Percentiles rank a stretch among this genome's conserved stretches.
Evolutionary conservation across 2,113 vertebrate species (phyloP).

Genomic region (Elaphurus davidianus): DNA sequence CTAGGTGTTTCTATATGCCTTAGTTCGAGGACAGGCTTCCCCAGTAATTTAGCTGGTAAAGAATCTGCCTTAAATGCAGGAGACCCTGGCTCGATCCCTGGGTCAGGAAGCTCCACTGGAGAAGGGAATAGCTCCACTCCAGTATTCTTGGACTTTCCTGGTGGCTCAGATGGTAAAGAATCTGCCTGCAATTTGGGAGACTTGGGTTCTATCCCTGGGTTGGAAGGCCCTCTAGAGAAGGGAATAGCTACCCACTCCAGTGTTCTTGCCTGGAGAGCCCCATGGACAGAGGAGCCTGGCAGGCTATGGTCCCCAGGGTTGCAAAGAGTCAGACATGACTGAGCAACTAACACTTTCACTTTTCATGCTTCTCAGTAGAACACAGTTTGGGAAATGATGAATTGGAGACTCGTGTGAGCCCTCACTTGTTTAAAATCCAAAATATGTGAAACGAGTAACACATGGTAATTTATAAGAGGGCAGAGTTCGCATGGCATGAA

Average conservation of each 20-base stretch:
- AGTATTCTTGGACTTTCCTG: background rate
- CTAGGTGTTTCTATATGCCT: conserved; percentile 92
- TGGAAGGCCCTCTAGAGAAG: background rate
- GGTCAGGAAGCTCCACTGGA: background rate
- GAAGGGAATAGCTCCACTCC: background rate
- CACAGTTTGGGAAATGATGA: background rate
- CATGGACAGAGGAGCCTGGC: background rate
- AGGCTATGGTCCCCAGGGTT: background rate
- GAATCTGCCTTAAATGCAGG: background rate
- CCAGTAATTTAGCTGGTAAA: background rate
- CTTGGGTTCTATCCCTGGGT: background rate
- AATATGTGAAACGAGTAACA: background rate
- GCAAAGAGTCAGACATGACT: background rate
- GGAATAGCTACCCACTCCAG: background rate
- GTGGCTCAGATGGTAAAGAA: background rate
- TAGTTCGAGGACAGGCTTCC: conserved; percentile 79
- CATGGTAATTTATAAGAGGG: background rate
- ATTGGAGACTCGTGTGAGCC: background rate
- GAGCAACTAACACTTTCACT: background rate
- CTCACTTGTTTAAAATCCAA: background rate
- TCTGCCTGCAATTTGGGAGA: background rate
- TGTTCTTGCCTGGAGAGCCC: background rate
- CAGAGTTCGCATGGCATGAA: background rate
- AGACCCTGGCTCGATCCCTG: background rate
- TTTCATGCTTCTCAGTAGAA: background rate